Conservation (phyloP, 2,888 invertebrate genomes). For the Agrenia bidenticulata region DNA sequence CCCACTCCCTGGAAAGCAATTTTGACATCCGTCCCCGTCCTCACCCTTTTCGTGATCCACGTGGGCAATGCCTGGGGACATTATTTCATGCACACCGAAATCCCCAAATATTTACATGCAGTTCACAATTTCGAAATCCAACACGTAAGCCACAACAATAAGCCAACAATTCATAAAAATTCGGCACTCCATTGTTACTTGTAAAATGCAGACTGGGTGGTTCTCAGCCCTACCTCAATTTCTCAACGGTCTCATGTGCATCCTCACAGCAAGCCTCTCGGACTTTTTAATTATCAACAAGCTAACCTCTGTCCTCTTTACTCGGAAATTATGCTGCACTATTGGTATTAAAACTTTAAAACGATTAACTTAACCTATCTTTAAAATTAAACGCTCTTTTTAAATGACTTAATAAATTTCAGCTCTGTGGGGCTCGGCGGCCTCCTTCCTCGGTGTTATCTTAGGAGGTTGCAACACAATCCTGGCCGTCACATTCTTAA, state of each 20-base stretch:
- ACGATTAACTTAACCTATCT: neutral
- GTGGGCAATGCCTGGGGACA: slow-evolving; percentile 77
- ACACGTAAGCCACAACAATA: slow-evolving; percentile 57
- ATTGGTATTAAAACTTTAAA: slow-evolving; percentile 55
- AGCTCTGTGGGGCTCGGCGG: slow-evolving; percentile 61
- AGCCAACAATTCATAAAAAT: neutral
- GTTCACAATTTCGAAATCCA: slow-evolving; percentile 78
- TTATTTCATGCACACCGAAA: slow-evolving; percentile 78
- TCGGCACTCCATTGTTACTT: neutral
- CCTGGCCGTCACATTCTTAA: slow-evolving; percentile 52
- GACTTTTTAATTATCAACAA: slow-evolving; percentile 61
- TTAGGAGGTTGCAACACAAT: slow-evolving; percentile 64
- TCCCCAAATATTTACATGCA: slow-evolving; percentile 80
- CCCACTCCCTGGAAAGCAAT: slow-evolving; percentile 65
- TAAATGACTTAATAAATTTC: neutral
- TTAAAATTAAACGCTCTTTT: too few relatives aligned
- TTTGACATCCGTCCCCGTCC: slow-evolving; percentile 72
- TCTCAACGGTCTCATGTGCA: slow-evolving; percentile 67
- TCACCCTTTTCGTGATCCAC: slow-evolving; percentile 75
- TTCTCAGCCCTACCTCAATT: slow-evolving; percentile 62
- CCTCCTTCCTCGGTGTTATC: slow-evolving; percentile 65
- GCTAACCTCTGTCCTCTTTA: slow-evolving; percentile 56
- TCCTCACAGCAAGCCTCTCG: slow-evolving; percentile 66
- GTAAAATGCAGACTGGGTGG: slow-evolving; percentile 55
- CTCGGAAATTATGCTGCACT: slow-evolving; percentile 59